Base-by-base conservation (phyloP, 2,888 invertebrate genomes). In the Rotaria sp. region DNA sequence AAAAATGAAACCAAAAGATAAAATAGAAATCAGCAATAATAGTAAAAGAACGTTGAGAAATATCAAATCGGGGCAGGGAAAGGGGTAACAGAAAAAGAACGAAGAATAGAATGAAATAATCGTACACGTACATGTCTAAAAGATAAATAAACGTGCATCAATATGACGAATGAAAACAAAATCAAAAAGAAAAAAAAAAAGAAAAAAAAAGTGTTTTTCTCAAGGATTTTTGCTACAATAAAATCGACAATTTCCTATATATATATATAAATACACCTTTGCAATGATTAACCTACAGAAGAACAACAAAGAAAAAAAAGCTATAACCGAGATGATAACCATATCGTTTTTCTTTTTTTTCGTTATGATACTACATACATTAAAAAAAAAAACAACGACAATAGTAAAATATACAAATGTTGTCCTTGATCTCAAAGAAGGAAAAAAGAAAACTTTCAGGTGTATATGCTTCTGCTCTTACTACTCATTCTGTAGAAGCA, bases 401-500 rank as follows among this genome's bases (percentile, higher is more conserved):
- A 67, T 3, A 67, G 15, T 30, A 67, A 30, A 18, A 30, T 67
- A 18, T 67, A 35, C 67, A 67, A 67, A 67, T 35, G 67, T 67
- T 67, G 67, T 7, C 30, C 30, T 67, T 67, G 10, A 30, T 67
- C 15, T 67, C 18, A 18, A 35, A 35, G 18, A 35, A 35, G 4
- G 15, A 1, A 38, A 30, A 59, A 30, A n/a, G 0, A 59, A 26
- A 21, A 30, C 18, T 59, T 10, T 59, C 30, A 30, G 50, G 50
- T 30, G 13, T 67, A 15, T 35, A 67, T 35, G 67, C 67, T 35
- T 67, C 67, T 35, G 18, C 5, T 13, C 18, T 67, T 67, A 67
- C 35, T 67, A 67, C 67, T 67, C 67, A 67, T 67, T 67, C 67
- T 67, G 35, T 18, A 35, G 67, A 67, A 67, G 67, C 67, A 67